These are phyloP conservation scores for Staurois parvus DNA, from an alignment of 2,797 vertebrate genomes.

Conservation along the genomic window DNA sequence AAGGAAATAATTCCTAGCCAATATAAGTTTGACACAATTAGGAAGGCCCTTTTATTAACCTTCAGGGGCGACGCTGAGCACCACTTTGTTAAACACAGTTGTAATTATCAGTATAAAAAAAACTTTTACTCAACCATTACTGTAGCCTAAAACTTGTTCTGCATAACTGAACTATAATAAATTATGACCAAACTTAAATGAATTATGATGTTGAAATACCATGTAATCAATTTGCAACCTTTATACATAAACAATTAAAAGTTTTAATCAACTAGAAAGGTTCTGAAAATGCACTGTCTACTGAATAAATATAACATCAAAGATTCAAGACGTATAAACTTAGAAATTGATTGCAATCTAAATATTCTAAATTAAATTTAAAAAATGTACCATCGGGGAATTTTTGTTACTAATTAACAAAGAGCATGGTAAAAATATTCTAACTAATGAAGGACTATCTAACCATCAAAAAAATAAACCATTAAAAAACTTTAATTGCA, in stretches of 20 bases:
- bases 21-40: neutral
- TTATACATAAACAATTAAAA: conserved; percentile 55
- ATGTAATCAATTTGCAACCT: conserved; percentile 53
- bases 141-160: neutral
- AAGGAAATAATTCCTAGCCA: neutral
- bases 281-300: conserved; percentile 45
- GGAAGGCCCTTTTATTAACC: neutral
- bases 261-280: conserved; percentile 55
- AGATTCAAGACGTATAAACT: conserved; percentile 49
- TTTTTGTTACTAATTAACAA: conserved; percentile 26
- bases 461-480: too few species aligned
- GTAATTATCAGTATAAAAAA: neutral
- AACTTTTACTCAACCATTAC: neutral
- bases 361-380: conserved; percentile 42
- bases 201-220: conserved; percentile 46
- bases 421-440: neutral
- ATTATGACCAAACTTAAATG: conserved; percentile 45
- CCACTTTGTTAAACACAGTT: neutral
- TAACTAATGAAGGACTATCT: neutral
- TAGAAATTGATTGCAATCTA: conserved; percentile 46
- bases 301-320: conserved; percentile 51
- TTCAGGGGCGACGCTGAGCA: neutral
- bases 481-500: neutral
- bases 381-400: conserved; percentile 41
- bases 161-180: conserved; percentile 37